Conservation (phyloP, 2,113 vertebrate species). For the Acanthisitta chloris region DNA sequence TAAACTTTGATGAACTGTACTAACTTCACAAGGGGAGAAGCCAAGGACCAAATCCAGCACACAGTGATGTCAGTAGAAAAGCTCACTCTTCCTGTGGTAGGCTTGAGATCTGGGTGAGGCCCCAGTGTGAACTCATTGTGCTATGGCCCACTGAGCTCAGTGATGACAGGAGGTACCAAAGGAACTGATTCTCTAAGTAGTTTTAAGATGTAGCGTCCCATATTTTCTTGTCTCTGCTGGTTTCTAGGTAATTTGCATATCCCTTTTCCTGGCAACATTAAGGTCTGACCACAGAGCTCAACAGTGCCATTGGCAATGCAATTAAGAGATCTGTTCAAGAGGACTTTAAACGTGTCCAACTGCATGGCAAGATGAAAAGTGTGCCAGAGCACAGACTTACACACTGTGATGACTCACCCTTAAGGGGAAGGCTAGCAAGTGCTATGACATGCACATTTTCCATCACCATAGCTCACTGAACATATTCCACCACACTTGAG, state of each 20-base stretch:
- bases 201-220: neutral
- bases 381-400: neutral
- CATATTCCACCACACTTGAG: neutral
- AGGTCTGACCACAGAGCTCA: neutral
- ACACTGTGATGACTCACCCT: no score
- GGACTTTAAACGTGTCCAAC: neutral
- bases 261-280: neutral
- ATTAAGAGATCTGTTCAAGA: neutral
- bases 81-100: neutral
- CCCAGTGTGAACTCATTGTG: accelerated
- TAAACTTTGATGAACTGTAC: neutral
- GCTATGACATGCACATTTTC: accelerated
- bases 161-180: neutral
- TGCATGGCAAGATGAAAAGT: neutral
- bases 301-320: neutral
- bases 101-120: neutral
- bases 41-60: neutral
- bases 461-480: neutral
- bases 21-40: neutral
- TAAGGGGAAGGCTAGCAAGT: no score
- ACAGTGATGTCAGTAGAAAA: neutral
- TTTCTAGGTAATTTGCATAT: neutral
- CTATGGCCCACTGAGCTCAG: neutral
- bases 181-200: neutral
- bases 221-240: neutral